Evolutionary conservation across 2,888 invertebrate species (phyloP).

Genomic region (Latrodectus hesperus): DNA sequence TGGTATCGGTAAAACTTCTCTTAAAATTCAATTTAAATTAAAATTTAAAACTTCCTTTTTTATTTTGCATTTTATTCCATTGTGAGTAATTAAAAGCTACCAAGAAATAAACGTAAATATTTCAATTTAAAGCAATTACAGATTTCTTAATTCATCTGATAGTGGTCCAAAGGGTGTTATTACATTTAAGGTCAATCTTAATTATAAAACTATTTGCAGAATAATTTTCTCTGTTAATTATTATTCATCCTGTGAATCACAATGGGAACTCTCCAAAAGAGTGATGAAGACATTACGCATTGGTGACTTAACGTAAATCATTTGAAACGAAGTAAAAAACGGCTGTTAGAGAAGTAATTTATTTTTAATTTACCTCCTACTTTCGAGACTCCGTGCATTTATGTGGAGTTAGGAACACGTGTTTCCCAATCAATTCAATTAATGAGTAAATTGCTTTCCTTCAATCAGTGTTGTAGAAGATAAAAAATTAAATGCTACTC

Average conservation of each 20-base stretch:
- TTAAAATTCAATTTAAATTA: too few relatives aligned
- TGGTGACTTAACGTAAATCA: background rate
- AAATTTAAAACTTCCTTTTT: too few relatives aligned
- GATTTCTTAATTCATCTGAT: constrained; percentile 6
- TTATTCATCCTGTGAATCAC: background rate
- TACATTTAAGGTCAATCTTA: constrained; percentile 17
- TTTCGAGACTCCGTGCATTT: background rate
- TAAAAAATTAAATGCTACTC: too few relatives aligned
- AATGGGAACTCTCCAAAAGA: background rate
- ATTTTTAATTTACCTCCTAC: constrained; percentile 17
- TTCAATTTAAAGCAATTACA: constrained; percentile 21
- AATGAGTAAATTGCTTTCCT: too few relatives aligned
- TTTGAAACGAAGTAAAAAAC: too few relatives aligned
- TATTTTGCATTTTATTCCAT: background rate
- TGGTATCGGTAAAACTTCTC: too few relatives aligned
- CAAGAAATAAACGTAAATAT: constrained; percentile 3
- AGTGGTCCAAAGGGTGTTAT: constrained; percentile 12
- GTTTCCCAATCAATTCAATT: too few relatives aligned
- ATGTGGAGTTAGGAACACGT: too few relatives aligned
- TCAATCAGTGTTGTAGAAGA: too few relatives aligned
- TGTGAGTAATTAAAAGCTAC: background rate
- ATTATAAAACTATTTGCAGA: background rate
- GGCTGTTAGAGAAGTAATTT: background rate
- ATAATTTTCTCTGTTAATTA: constrained; percentile 38
- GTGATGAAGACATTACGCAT: constrained; percentile 14